Evolutionary conservation across 2,113 vertebrate genomes (phyloP).

Genomic region (Sturnus vulgaris): DNA sequence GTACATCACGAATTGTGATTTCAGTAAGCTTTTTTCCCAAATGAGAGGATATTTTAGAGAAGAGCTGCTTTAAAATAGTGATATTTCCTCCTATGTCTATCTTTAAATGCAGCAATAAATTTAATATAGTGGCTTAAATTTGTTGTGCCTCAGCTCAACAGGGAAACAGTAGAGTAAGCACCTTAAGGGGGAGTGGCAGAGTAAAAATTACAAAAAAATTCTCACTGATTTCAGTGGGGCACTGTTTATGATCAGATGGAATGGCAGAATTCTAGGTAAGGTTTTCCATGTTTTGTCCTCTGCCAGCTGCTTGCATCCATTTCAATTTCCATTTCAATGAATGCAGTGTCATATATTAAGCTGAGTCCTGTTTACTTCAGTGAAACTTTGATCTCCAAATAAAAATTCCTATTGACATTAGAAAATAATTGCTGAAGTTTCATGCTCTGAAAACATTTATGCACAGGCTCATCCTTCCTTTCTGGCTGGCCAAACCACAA

Average conservation of each 20-base stretch:
- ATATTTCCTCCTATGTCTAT: neutral
- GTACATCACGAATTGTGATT: neutral
- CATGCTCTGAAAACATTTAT: neutral
- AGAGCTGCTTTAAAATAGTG: neutral
- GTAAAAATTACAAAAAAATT: neutral
- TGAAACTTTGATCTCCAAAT: neutral
- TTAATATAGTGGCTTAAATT: neutral
- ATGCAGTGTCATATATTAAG: rapidly evolving
- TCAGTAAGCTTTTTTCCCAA: neutral
- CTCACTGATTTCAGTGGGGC: neutral
- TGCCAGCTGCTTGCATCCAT: neutral
- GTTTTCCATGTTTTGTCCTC: neutral
- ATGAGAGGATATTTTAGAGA: neutral
- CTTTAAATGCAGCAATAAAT: neutral
- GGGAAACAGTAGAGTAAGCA: neutral
- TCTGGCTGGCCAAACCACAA: neutral
- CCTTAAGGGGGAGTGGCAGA: neutral
- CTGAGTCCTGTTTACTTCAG: neutral
- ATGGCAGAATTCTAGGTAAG: neutral
- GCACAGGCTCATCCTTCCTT: neutral
- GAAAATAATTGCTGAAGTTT: neutral
- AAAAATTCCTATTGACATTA: neutral
- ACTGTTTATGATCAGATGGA: neutral
- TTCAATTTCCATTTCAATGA: neutral
- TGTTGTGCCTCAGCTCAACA: neutral